These are phyloP conservation scores for Cryptocephalus primarius DNA, from an alignment of 2,888 invertebrate species.

Conservation along the genomic window DNA sequence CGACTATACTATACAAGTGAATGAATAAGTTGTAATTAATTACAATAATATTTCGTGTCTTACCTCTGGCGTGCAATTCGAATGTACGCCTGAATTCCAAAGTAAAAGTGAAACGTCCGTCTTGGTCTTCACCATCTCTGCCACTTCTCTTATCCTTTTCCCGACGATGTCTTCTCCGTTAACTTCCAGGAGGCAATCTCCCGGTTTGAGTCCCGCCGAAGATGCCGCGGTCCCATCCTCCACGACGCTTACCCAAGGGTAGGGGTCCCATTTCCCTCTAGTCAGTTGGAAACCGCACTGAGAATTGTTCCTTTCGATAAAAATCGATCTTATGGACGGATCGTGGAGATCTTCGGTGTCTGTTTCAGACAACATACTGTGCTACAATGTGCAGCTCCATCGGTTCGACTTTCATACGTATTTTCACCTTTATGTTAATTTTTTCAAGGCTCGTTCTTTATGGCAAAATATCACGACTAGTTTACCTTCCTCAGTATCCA, in stretches of 20 bases:
- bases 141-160: constrained; percentile 42
- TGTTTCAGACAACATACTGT: constrained; percentile 27
- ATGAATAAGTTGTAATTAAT: too few species aligned
- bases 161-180: constrained; percentile 45
- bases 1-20: too few species aligned
- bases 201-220: constrained; percentile 51
- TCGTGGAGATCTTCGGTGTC: constrained; percentile 27
- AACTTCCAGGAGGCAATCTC: constrained; percentile 59
- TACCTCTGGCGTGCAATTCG: constrained; percentile 40
- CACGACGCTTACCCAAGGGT: constrained; percentile 65
- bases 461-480: constrained; percentile 15
- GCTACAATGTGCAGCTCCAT: constrained; percentile 14
- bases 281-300: constrained; percentile 62
- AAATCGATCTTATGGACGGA: constrained; percentile 35
- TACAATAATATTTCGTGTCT: background rate
- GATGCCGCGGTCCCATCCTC: constrained; percentile 52
- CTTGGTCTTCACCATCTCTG: constrained; percentile 39
- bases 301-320: constrained; percentile 46
- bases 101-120: constrained; percentile 38
- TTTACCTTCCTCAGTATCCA: constrained; percentile 19
- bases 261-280: constrained; percentile 69
- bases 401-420: constrained; percentile 19
- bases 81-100: constrained; percentile 41
- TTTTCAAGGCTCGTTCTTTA: constrained; percentile 21
- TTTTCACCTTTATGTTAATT: constrained; percentile 28